These are phyloP conservation scores for Synergus umbraculus DNA, from an alignment of 2,888 invertebrate genomes.

Conservation along the genomic window DNA sequence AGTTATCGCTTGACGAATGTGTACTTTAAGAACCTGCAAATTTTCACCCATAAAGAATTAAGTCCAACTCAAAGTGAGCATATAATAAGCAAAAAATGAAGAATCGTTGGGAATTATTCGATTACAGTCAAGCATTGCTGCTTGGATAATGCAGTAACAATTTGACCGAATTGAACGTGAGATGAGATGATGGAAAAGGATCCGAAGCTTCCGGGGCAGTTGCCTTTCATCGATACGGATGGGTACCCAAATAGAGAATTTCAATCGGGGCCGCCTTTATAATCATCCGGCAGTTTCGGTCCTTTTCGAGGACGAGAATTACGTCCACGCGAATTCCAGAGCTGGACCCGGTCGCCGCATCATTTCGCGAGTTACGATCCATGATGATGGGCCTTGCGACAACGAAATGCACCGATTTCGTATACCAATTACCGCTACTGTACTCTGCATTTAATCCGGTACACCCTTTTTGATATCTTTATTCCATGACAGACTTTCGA, in stretches of 20 bases:
- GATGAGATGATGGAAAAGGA: slow-evolving; percentile 14
- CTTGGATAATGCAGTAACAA: slow-evolving; percentile 23
- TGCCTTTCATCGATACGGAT: slow-evolving; percentile 58
- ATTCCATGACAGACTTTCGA: background rate
- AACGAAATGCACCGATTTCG: slow-evolving; percentile 47
- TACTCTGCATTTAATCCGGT: slow-evolving; percentile 32
- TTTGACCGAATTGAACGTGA: background rate
- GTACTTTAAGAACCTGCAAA: slow-evolving; percentile 10
- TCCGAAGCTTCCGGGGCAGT: slow-evolving; percentile 21
- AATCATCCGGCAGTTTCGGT: slow-evolving; percentile 70
- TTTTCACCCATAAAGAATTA: slow-evolving; percentile 36
- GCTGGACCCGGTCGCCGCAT: slow-evolving; percentile 60
- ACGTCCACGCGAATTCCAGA: slow-evolving; percentile 62
- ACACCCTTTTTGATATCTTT: slow-evolving; percentile 16
- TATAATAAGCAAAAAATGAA: background rate
- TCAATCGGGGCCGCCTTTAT: slow-evolving; percentile 67
- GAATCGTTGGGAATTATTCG: background rate
- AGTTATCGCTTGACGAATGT: slow-evolving; percentile 4
- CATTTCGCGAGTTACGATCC: slow-evolving; percentile 73
- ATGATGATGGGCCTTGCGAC: slow-evolving; percentile 71
- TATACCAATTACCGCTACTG: slow-evolving; percentile 35
- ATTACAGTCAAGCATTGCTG: slow-evolving; percentile 3
- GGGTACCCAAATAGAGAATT: slow-evolving; percentile 59
- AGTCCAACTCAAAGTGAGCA: slow-evolving; percentile 3
- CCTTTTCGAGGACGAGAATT: slow-evolving; percentile 64